phyloP scores from a whole-genome alignment of 2,888 invertebrate genomes.

The Dioctria rufipes region DNA sequence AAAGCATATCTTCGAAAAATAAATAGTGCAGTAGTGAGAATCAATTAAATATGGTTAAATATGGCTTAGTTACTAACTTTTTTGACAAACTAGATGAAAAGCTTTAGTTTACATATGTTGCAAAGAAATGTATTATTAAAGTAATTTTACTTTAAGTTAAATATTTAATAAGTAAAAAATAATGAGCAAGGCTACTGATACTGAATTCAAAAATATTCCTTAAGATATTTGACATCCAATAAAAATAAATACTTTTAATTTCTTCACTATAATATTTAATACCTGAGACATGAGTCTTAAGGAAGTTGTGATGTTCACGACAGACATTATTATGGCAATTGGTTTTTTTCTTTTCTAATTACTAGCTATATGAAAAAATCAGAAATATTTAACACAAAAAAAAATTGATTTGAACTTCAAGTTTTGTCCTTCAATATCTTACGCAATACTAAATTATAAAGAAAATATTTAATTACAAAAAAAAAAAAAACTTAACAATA shows the following conservation, averaged over 20 bases:
- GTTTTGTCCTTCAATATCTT: constrained; percentile 43
- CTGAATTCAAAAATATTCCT: too few relatives aligned
- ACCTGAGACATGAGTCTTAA: constrained; percentile 51
- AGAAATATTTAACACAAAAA: constrained; percentile 32
- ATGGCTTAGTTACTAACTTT: too few relatives aligned
- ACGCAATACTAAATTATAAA: background rate
- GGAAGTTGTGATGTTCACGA: constrained; percentile 44
- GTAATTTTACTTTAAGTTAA: too few relatives aligned
- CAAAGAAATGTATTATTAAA: too few relatives aligned
- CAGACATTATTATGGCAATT: constrained; percentile 20
- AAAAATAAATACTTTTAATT: constrained; percentile 20
- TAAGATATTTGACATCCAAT: too few relatives aligned
- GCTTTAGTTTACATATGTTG: too few relatives aligned
- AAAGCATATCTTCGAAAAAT: too few relatives aligned
- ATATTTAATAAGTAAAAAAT: too few relatives aligned
- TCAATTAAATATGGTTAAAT: too few relatives aligned
- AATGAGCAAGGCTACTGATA: too few relatives aligned
- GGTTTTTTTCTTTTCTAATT: constrained; percentile 24
- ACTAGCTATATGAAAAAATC: constrained; percentile 17
- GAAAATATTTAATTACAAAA: background rate
- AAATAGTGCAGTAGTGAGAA: too few relatives aligned
- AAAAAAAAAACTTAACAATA: constrained; percentile 49
- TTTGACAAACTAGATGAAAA: too few relatives aligned
- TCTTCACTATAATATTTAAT: constrained; percentile 7
- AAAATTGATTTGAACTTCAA: constrained; percentile 55